These are phyloP conservation scores for Diplogasteroides magnus DNA, from an alignment of 1,140 invertebrate species.

Conservation along the genomic window DNA sequence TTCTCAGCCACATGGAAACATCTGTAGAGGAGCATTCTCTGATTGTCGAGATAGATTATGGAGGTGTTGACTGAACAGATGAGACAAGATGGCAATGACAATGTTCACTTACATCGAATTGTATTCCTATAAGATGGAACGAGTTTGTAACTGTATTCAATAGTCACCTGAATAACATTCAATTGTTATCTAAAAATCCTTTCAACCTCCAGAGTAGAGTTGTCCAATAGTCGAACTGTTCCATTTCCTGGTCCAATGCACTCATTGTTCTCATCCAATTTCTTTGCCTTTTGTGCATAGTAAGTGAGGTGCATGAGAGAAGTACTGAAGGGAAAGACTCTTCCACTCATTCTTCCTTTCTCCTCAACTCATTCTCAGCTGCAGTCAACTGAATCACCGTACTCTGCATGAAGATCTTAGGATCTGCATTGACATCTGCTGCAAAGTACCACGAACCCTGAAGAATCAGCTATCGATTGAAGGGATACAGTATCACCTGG, in stretches of 20 bases:
- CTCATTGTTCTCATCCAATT: slow-evolving; percentile 14
- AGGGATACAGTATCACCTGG: too few species aligned
- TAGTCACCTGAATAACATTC: too few species aligned
- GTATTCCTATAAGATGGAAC: slow-evolving; percentile 15
- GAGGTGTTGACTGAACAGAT: slow-evolving; percentile 19
- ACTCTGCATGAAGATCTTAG: slow-evolving; percentile 26
- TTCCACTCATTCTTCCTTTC: too few species aligned
- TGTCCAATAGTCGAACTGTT: slow-evolving; percentile 12
- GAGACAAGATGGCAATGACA: not conserved
- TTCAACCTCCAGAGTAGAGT: slow-evolving; percentile 23
- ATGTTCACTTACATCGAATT: not conserved
- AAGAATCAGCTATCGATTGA: too few species aligned
- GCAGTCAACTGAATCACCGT: slow-evolving; percentile 1
- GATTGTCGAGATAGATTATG: slow-evolving; percentile 26
- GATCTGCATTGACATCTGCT: slow-evolving; percentile 25
- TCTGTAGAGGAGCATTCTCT: slow-evolving; percentile 23
- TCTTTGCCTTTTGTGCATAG: slow-evolving; percentile 28
- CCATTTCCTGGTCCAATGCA: slow-evolving; percentile 28
- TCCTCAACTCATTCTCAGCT: not conserved
- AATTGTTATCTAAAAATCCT: too few species aligned
- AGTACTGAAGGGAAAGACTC: too few species aligned
- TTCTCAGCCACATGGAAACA: slow-evolving; percentile 11
- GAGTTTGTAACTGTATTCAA: slow-evolving; percentile 24
- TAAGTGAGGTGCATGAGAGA: slow-evolving; percentile 15
- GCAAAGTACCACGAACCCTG: slow-evolving; percentile 19